Evolutionary conservation across 2,888 invertebrate species (phyloP).

Genomic region (Caenorhabditis imperialis): DNA sequence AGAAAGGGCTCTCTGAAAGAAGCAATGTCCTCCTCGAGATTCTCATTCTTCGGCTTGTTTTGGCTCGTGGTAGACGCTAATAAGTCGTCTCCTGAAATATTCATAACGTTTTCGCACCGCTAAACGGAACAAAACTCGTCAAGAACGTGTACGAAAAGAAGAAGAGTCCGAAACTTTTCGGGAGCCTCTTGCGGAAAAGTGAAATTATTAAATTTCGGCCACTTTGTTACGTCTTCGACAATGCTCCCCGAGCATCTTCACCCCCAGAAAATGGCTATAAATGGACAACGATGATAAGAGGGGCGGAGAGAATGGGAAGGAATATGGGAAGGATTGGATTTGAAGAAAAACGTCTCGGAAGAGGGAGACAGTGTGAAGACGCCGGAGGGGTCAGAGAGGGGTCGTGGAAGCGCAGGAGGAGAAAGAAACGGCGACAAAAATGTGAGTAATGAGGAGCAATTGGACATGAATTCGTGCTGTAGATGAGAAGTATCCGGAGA

Average conservation of each 20-base stretch:
- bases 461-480: conserved; percentile 30
- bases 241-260: neutral
- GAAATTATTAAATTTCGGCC: conserved; percentile 49
- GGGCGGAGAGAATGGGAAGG: conserved; percentile 11
- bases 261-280: neutral
- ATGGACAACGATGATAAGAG: neutral
- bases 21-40: neutral
- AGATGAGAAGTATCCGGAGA: conserved; percentile 35
- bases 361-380: conserved; percentile 35
- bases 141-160: conserved; percentile 30
- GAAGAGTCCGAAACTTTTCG: conserved; percentile 2
- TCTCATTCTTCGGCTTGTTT: conserved; percentile 2
- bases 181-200: conserved; percentile 18
- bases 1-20: neutral
- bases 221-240: conserved; percentile 27
- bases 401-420: conserved; percentile 36
- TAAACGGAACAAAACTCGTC: conserved; percentile 10
- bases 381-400: conserved; percentile 13
- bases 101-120: conserved; percentile 21
- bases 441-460: conserved; percentile 42
- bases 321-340: conserved; percentile 15
- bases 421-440: conserved; percentile 22
- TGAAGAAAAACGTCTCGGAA: conserved; percentile 8
- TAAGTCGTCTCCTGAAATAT: conserved; percentile 23
- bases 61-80: conserved; percentile 18